Evolutionary conservation across 2,888 invertebrate species (phyloP).

Genomic region (Pharmacophagus antenor): DNA sequence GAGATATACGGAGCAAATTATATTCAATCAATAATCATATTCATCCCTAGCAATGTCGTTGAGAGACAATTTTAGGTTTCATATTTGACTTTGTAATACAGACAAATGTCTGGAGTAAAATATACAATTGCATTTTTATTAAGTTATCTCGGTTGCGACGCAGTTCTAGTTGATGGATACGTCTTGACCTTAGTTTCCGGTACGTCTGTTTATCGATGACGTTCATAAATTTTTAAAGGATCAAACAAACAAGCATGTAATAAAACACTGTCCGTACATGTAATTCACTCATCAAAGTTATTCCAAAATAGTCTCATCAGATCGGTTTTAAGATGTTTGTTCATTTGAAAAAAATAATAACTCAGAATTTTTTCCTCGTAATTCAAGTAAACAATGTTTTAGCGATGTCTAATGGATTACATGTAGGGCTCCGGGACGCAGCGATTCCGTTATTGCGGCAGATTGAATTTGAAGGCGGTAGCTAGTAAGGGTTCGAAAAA

Average conservation of each 20-base stretch:
- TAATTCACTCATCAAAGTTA: background rate
- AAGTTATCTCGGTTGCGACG: background rate
- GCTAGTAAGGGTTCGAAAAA: too few species aligned
- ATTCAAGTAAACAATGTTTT: too few species aligned
- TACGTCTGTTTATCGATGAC: background rate
- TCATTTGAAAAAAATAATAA: background rate
- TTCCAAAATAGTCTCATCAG: background rate
- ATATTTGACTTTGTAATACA: background rate
- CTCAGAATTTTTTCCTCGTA: too few species aligned
- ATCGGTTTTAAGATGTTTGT: background rate
- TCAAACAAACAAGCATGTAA: too few species aligned
- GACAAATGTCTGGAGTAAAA: background rate
- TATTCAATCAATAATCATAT: background rate
- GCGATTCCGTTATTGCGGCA: too few species aligned
- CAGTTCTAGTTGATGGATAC: background rate
- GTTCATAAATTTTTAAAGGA: background rate
- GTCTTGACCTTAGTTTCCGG: slow-evolving; percentile 4
- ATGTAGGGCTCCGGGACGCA: too few species aligned
- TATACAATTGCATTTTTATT: slow-evolving; percentile 3
- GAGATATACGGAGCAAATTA: too few species aligned
- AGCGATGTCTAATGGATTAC: too few species aligned
- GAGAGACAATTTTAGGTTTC: background rate
- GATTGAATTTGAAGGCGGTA: too few species aligned
- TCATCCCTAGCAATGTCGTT: background rate
- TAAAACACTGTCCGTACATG: background rate